A percentile compares a stretch with the other conserved stretches of the same genome.
Evolutionary conservation across 2,888 invertebrate genomes (phyloP).

Genomic region (Ischnus inquisitorius): DNA sequence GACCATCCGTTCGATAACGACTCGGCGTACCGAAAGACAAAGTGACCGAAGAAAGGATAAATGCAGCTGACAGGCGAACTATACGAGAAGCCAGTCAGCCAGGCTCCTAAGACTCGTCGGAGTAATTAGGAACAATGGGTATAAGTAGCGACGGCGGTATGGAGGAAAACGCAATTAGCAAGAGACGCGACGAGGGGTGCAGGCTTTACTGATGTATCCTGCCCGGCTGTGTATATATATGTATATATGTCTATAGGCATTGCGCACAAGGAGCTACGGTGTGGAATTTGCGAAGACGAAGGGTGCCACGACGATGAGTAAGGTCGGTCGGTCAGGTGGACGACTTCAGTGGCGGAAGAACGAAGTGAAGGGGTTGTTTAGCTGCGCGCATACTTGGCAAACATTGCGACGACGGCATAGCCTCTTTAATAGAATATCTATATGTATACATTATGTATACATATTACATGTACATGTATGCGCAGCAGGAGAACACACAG

Average conservation of each 20-base stretch:
- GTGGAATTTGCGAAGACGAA: slow-evolving; percentile 47
- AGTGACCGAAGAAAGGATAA: slow-evolving; percentile 66
- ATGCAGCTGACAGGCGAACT: slow-evolving; percentile 44
- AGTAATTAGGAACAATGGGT: slow-evolving; percentile 67
- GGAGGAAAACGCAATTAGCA: slow-evolving; percentile 60
- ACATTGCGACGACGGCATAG: background rate
- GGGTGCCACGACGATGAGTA: slow-evolving; percentile 19
- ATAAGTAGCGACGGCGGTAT: slow-evolving; percentile 51
- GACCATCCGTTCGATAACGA: slow-evolving; percentile 48
- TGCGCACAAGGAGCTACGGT: slow-evolving; percentile 24
- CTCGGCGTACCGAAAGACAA: slow-evolving; percentile 51
- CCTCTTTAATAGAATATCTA: background rate
- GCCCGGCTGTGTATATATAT: background rate
- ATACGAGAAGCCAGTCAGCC: slow-evolving; percentile 24
- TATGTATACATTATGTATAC: background rate
- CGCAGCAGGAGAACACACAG: slow-evolving; percentile 27
- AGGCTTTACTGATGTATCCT: background rate
- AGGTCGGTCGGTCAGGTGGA: slow-evolving; percentile 26
- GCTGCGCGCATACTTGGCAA: background rate
- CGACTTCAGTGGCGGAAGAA: slow-evolving; percentile 2
- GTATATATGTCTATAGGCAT: background rate
- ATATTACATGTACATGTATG: background rate
- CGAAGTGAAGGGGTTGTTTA: slow-evolving; percentile 7
- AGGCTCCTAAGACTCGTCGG: slow-evolving; percentile 52
- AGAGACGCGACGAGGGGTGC: slow-evolving; percentile 47